Percentiles rank a stretch among this genome's conserved stretches.
Conservation (phyloP, 2,797 vertebrate genomes). For the Aulostomus chinensis region DNA sequence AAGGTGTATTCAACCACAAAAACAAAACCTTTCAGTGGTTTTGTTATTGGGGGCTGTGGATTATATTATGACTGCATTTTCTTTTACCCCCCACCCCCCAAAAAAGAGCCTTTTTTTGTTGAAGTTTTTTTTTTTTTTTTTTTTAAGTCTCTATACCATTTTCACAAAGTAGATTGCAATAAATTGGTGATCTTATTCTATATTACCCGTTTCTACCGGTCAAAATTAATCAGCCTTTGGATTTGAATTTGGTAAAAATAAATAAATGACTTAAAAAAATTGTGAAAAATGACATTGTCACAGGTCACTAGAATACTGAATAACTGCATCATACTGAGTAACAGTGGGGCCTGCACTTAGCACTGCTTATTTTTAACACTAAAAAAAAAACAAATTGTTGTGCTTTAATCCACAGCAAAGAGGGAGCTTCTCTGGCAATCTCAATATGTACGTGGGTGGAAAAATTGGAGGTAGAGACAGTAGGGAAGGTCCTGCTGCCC, state of each 20-base stretch:
- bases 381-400: slow-evolving; percentile 55
- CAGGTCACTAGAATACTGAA: not conserved
- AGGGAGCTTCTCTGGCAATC: slow-evolving; percentile 49
- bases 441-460: slow-evolving; percentile 33
- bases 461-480: slow-evolving; percentile 36
- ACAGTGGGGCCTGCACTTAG: slow-evolving; percentile 29
- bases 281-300: not conserved
- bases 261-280: not conserved
- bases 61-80: no score
- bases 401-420: slow-evolving; percentile 62
- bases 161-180: no score
- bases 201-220: no score
- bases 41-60: no score
- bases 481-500: slow-evolving; percentile 57
- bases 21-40: slow-evolving; percentile 15
- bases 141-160: no score
- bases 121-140: no score
- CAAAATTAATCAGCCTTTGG: not conserved
- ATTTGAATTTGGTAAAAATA: not conserved
- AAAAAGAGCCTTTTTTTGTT: no score
- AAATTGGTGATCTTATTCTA: no score
- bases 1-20: slow-evolving; percentile 29
- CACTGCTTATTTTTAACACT: slow-evolving; percentile 56
- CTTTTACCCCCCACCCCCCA: no score
- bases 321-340: slow-evolving; percentile 23